Evolutionary conservation across 1,140 invertebrate species (phyloP), one percentile per base, ranked within the genome.

Genomic region (Neodiprion lecontei): DNA sequence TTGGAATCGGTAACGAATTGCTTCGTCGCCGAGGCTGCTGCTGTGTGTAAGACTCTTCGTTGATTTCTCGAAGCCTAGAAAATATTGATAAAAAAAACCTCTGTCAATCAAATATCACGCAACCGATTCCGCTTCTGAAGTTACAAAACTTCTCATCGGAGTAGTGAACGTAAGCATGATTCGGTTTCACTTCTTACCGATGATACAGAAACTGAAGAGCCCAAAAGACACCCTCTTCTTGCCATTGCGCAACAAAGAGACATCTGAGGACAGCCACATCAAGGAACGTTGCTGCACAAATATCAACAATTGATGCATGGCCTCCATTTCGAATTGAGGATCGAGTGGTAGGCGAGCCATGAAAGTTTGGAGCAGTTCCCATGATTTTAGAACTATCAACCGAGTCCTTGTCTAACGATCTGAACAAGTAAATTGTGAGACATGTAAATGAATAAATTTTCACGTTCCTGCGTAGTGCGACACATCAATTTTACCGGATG

Each of bases 171-270:
- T 65, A 49, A 67, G 68, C 61, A 68, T 70, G 9, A 78, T 48
- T 75, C 53, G 0, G 40, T 12, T 21, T 75, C 14, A 61, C 40
- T 11, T 70, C 79, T 81, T 86, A 96, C 96, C 96, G 92, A 82
- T 96, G 95, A 78, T 96, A 95, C 67, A 98, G 88, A 88, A 94
- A 99, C 85, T 97, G 95, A n/a, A 99, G 87, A 47, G 96, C 97
- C 98, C 98, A 99, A 88, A 95, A 96, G 47, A 99, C 94, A 1
- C 98, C 98, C 88, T 99, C 98, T 86, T 99, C 98, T 81, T 96
- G 93, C 99, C 99, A 99, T 83, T 98, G 96, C 0, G 95, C 92
- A 75, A 98, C 95, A 86, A 99, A 98, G n/a, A 99, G 91, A 88
- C 98, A 99, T 71, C 98, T 91, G 28, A 99, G 85, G 7, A 99